Evolutionary conservation across 2,113 vertebrate species (phyloP), one percentile per base, ranked within the genome.

Genomic region (Scatophagus argus): DNA sequence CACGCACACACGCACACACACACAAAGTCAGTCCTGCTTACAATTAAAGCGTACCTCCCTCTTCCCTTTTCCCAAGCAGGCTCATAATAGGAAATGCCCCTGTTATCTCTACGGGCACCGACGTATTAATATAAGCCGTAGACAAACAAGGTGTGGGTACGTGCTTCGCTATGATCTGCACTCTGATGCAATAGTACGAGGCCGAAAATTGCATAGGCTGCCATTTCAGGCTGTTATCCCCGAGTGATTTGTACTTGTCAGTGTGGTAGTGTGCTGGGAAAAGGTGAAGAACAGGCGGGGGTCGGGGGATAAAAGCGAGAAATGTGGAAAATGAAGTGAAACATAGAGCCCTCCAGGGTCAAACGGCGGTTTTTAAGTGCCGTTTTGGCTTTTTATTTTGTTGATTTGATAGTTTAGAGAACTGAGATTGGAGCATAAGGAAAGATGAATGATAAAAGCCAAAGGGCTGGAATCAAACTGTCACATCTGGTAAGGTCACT

Each of bases 71-170:
- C 89, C 82, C 81, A 83, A 68, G 79, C 81, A 71, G 77, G 76
- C 74, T 82, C 78, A 86, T 80, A 86, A 87, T 86, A 91, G 91
- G 91, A 93, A 91, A 89, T 85, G 63, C 72, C 83, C 86, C 38
- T 27, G 82, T 91, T 92, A 92, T 93, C 91, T 90, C 58, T 19
- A 60, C 38, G 46, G 79, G 71, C 84, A 78, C 59, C 38, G 14
- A 79, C 25, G 9, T 91, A 88, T 91, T 88, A 89, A 91, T 91
- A 81, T 74, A 84, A 89, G 78, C 77, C 63, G 13, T 62, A 67
- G 72, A 84, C 88, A 87, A 90, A 92, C 88, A 91, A 82, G 77
- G 66, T 85, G 84, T 67, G 81, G 52, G 77, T 65, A 61, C 62
- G 21, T 74, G 85, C 79, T 75, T 32, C 34, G 66, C 74, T 73